A percentile compares a stretch with the other conserved stretches of the same genome.
Evolutionary conservation across 2,888 invertebrate genomes (phyloP).

Genomic region (Drosophila macrospina): DNA sequence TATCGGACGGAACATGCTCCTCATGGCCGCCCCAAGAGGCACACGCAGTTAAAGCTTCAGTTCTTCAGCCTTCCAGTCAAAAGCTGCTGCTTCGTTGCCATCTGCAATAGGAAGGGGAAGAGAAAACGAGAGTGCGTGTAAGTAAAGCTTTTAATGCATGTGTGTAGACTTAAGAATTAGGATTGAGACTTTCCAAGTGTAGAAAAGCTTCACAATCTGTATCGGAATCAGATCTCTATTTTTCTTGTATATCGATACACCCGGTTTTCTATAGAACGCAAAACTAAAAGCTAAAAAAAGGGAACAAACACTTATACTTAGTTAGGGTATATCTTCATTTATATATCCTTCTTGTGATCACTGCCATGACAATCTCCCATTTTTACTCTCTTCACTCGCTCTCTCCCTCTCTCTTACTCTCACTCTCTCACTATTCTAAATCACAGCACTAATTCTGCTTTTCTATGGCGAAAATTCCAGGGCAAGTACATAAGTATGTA

Average conservation of each 20-base stretch:
- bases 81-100: constrained; percentile 31
- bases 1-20: constrained; percentile 84
- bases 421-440: no score
- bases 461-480: constrained; percentile 12
- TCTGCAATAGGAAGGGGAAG: constrained; percentile 16
- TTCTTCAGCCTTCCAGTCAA: constrained; percentile 30
- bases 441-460: neutral
- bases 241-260: no score
- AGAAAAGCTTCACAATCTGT: neutral
- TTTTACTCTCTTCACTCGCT: neutral
- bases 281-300: no score
- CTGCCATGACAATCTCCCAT: no score
- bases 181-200: neutral
- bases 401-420: no score
- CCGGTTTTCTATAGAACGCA: no score
- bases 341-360: no score
- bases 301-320: neutral
- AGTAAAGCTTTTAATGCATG: neutral
- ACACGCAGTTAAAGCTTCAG: constrained; percentile 19
- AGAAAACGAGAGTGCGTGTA: neutral
- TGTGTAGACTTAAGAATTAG: no score
- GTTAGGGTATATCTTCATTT: no score
- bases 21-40: constrained; percentile 44
- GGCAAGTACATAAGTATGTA: constrained; percentile 15
- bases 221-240: neutral